These are phyloP conservation scores for Pipistrellus kuhlii DNA, from an alignment of 2,797 vertebrate species.

Conservation along the genomic window DNA sequence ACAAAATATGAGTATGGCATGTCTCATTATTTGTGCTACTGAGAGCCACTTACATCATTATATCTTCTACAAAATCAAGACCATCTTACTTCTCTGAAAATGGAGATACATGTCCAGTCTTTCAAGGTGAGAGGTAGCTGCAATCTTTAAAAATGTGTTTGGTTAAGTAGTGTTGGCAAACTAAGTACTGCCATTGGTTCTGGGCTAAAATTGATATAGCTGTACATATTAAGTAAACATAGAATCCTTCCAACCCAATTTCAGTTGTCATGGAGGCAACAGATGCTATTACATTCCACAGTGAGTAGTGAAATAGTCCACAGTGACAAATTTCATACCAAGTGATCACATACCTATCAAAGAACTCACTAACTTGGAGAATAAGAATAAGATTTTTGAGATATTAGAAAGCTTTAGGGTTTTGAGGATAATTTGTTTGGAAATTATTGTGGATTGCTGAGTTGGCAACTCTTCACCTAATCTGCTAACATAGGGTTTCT, in stretches of 20 bases:
- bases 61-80: not conserved
- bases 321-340: not conserved
- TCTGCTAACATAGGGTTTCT: not conserved
- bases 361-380: not conserved
- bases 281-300: not conserved
- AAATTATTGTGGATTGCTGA: not conserved
- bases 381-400: not conserved
- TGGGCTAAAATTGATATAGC: not conserved
- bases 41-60: not conserved
- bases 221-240: not conserved
- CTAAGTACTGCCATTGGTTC: not conserved
- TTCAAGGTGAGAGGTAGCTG: not conserved
- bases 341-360: not conserved
- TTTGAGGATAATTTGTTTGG: not conserved
- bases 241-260: not conserved
- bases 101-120: accelerated
- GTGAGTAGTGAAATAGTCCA: not conserved
- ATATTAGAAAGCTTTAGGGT: not conserved
- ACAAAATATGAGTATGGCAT: not conserved
- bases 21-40: not conserved
- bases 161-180: not conserved
- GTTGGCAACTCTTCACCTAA: not conserved
- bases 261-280: not conserved
- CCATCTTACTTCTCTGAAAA: not conserved
- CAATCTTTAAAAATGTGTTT: not conserved